These are phyloP conservation scores for Cliona cf. orientalis DNA, from an alignment of 37 sponge, comb jelly and placozoan species.

Conservation along the genomic window DNA sequence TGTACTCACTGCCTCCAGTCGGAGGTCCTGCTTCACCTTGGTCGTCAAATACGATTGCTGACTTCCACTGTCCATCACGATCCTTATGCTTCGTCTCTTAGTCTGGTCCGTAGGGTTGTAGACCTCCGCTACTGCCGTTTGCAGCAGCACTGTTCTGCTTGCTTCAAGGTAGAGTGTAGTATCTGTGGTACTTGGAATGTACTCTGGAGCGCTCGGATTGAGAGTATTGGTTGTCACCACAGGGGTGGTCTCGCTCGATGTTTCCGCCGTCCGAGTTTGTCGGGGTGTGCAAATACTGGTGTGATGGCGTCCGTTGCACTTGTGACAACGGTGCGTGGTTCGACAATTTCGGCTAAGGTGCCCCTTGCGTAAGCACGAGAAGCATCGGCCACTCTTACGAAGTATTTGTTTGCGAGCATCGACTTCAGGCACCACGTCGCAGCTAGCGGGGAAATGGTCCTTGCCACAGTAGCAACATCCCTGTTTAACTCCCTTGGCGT, in stretches of 20 bases:
- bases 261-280: background rate
- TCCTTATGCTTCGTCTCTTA: background rate
- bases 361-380: no score
- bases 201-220: conserved; percentile 29
- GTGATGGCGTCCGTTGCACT: conserved; percentile 36
- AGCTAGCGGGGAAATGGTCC: background rate
- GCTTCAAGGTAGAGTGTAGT: no score
- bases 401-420: conserved; percentile 31
- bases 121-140: conserved; percentile 13
- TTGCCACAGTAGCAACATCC: background rate
- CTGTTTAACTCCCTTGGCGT: background rate
- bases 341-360: conserved; percentile 35
- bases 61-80: no score
- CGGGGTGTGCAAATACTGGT: no score
- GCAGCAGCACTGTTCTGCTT: background rate
- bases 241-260: background rate
- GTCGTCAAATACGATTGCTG: conserved; percentile 17
- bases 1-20: no score
- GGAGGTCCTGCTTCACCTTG: conserved; percentile 8
- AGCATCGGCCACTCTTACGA: no score
- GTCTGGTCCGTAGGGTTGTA: background rate
- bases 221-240: background rate
- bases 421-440: no score
- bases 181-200: conserved; percentile 12
- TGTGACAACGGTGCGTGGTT: background rate